Evolutionary conservation across 2,888 invertebrate genomes (phyloP), one percentile per base, ranked within the genome.

Genomic region (Melipona bicolor): DNA sequence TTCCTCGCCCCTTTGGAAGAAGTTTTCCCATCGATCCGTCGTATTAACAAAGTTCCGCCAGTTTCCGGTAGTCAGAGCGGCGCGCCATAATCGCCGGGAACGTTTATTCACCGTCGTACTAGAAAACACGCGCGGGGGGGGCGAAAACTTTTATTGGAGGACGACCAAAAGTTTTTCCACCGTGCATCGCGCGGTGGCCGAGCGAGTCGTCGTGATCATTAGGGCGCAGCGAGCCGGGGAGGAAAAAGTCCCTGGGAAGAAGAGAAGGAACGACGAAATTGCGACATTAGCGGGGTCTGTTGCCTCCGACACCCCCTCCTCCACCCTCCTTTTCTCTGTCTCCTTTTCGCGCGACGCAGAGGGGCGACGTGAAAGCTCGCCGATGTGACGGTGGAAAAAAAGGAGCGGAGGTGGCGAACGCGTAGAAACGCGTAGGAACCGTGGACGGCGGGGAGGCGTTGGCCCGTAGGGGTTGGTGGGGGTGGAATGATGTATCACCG

Each of bases 141-240:
- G 72, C 62, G 79, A 67, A 77, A 86, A 93, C 90, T 93, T 93
- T 93, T 88, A 89, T 91, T 92, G 93, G 93, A 93, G 89, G 84
- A 90, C 87, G 91, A 92, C 92, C 93, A 91, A 93, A 93, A 93
- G 92, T 93, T 93, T 91, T 83, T 86, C 86, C 82, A 24, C 43
- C 71, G 73, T 27, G 65, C 49, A 43, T 24, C 68, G 64, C 36
- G 73, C 54, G 49, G 61, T 65, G 73, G 50, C 69, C 77, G 65
- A 65, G 54, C 81, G 82, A 84, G 87, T 27, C 24, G 77, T 75
- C 78, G 90, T 88, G 90, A 92, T 92, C 92, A 92, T 93, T 92
- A 92, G 91, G 89, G 80, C 50, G 76, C 61, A 19, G 24, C 65
- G 81, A 69, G 73, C 71, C 19, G 56, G 50, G 73, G 62, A 67